Conservation (phyloP, 1,140 invertebrate species). For the Adoxophyes honmai region DNA sequence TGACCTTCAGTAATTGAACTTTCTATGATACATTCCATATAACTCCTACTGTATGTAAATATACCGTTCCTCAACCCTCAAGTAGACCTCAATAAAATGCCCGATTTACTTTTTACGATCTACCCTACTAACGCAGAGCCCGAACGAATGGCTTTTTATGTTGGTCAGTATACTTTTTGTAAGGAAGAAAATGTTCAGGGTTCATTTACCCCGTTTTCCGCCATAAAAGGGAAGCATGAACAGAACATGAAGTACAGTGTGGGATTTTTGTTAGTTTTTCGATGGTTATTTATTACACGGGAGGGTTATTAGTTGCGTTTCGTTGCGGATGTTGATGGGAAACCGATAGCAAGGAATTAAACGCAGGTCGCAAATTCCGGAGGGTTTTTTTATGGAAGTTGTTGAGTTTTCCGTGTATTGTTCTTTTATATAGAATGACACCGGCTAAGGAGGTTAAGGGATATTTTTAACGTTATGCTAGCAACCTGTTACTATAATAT, state of each 20-base stretch:
- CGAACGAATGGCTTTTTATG: constrained; percentile 23
- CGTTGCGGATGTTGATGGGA: too few species aligned
- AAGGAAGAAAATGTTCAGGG: constrained; percentile 4
- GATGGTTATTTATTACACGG: background rate
- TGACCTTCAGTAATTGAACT: too few species aligned
- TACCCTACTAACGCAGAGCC: constrained; percentile 16
- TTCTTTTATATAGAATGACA: too few species aligned
- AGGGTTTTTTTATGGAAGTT: too few species aligned
- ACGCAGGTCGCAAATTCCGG: too few species aligned
- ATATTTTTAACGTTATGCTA: too few species aligned
- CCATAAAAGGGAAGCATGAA: constrained; percentile 1
- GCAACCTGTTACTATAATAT: too few species aligned
- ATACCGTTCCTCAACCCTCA: constrained; percentile 4
- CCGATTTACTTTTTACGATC: constrained; percentile 30
- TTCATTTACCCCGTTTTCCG: constrained; percentile 3
- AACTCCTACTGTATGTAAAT: background rate
- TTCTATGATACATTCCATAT: too few species aligned
- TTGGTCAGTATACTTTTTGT: constrained; percentile 14
- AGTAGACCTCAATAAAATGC: constrained; percentile 30
- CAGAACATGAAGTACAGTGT: background rate
- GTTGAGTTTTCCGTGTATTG: too few species aligned
- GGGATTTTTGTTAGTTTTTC: background rate
- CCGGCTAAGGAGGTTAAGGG: too few species aligned
- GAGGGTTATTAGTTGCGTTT: background rate
- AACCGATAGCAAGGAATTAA: too few species aligned